Percentiles rank a stretch among this genome's conserved stretches.
These are phyloP conservation scores for Hyperoplus lanceolatus DNA, from an alignment of 2,797 vertebrate species.

Conservation along the genomic window DNA sequence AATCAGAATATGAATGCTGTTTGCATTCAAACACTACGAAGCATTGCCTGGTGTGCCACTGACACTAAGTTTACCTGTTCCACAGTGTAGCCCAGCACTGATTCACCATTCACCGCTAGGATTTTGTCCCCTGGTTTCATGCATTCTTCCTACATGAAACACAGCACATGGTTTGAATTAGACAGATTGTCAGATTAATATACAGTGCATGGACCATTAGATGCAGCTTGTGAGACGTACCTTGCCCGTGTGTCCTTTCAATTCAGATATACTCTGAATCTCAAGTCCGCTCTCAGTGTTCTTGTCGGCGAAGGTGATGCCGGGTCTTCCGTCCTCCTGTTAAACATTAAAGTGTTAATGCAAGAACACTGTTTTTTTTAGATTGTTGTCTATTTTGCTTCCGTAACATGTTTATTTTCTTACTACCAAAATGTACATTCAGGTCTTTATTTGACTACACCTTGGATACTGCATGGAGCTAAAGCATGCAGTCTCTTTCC, in stretches of 20 bases:
- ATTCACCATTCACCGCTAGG: slow-evolving; percentile 89
- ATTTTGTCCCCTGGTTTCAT: slow-evolving; percentile 89
- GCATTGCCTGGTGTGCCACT: not conserved
- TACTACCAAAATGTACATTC: no score
- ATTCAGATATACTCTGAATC: slow-evolving; percentile 88
- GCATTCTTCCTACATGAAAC: slow-evolving; percentile 86
- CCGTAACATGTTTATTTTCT: no score
- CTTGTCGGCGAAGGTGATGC: slow-evolving; percentile 88
- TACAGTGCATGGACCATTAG: not conserved
- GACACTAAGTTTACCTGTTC: slow-evolving; percentile 85
- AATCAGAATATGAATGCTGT: no score
- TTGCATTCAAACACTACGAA: not conserved
- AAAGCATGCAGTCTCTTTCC: not conserved
- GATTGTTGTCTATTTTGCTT: no score
- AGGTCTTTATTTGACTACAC: no score
- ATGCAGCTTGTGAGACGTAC: slow-evolving; percentile 65
- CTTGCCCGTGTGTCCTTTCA: slow-evolving; percentile 84
- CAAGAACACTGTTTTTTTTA: no score
- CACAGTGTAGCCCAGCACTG: slow-evolving; percentile 85
- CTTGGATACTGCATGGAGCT: not conserved
- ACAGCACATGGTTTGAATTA: slow-evolving; percentile 6
- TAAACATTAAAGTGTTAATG: no score
- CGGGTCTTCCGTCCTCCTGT: slow-evolving; percentile 90
- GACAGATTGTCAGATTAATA: not conserved
- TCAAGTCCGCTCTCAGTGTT: slow-evolving; percentile 85